Evolutionary conservation across 2,113 vertebrate genomes (phyloP).

Genomic region (Oncorhynchus clarkii): DNA sequence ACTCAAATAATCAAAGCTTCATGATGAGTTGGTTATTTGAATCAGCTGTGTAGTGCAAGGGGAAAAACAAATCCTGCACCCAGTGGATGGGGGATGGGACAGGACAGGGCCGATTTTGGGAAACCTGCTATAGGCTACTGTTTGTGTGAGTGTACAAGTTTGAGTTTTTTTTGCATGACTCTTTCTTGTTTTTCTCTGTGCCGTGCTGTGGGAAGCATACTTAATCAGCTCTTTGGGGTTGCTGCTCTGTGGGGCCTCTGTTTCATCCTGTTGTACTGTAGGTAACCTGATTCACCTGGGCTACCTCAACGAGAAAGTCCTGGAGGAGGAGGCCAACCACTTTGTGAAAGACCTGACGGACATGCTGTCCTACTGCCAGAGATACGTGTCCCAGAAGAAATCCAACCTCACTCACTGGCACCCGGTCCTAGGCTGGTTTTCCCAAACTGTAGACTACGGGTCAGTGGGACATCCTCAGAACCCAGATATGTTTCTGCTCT

Average conservation of each 20-base stretch:
- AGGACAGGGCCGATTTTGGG: too few relatives aligned
- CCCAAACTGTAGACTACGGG: slow-evolving; percentile 96
- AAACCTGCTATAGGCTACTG: not conserved
- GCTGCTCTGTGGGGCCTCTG: not conserved
- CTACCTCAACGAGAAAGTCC: slow-evolving; percentile 81
- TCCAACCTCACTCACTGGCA: slow-evolving; percentile 99
- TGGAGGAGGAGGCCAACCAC: slow-evolving; percentile 88
- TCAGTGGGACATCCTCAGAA: slow-evolving; percentile 56
- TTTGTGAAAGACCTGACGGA: slow-evolving; percentile 91
- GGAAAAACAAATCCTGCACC: too few relatives aligned
- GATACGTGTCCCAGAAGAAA: slow-evolving; percentile 97
- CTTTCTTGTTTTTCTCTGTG: too few relatives aligned
- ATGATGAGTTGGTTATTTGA: too few relatives aligned
- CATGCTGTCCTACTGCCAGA: slow-evolving; percentile 96
- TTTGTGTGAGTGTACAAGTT: not conserved
- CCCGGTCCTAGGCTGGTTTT: slow-evolving; percentile 97
- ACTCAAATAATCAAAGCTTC: too few relatives aligned
- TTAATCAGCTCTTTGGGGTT: not conserved
- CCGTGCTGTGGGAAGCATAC: not conserved
- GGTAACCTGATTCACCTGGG: slow-evolving; percentile 94
- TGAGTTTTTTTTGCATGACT: not conserved
- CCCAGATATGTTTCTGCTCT: not conserved
- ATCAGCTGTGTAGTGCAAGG: too few relatives aligned
- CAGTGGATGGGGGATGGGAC: too few relatives aligned
- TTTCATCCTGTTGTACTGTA: slow-evolving; percentile 46